Evolutionary conservation across 2,888 invertebrate species (phyloP).

Genomic region (Sclerodermus sp.): DNA sequence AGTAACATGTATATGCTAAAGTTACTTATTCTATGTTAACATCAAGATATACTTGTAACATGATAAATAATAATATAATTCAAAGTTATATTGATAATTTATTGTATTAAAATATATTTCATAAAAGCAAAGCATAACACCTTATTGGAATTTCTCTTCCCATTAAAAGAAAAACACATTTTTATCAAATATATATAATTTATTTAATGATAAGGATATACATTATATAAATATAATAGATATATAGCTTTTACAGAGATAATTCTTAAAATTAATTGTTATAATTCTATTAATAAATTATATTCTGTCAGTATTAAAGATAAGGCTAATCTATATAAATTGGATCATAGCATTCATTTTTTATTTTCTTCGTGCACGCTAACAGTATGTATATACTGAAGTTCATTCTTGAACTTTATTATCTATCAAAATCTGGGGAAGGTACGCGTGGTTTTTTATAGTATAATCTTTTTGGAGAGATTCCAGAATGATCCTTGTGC

Average conservation of each 20-base stretch:
- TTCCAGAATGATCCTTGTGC: slow-evolving; percentile 21
- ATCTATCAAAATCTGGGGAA: slow-evolving; percentile 40
- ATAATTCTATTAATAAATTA: slow-evolving; percentile 5
- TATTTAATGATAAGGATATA: no score
- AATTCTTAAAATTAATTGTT: slow-evolving; percentile 20
- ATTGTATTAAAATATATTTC: no score
- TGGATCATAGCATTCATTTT: not conserved
- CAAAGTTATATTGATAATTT: no score
- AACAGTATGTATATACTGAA: slow-evolving; percentile 2
- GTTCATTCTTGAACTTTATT: slow-evolving; percentile 11
- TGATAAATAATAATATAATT: no score
- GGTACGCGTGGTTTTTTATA: slow-evolving; percentile 38
- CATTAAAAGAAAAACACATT: no score
- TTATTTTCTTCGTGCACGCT: not conserved
- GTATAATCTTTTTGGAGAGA: slow-evolving; percentile 20
- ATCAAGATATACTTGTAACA: no score
- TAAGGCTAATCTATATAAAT: slow-evolving; percentile 10
- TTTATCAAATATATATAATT: no score
- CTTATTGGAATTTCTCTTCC: no score
- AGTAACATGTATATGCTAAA: no score
- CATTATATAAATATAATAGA: no score
- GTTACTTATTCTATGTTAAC: no score
- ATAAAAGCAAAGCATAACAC: no score
- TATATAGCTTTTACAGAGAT: slow-evolving; percentile 10
- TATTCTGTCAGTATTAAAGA: not conserved